Percentiles rank a stretch among this genome's conserved stretches.
Evolutionary conservation across 2,888 invertebrate genomes (phyloP).

Genomic region (Hydraecia micacea): DNA sequence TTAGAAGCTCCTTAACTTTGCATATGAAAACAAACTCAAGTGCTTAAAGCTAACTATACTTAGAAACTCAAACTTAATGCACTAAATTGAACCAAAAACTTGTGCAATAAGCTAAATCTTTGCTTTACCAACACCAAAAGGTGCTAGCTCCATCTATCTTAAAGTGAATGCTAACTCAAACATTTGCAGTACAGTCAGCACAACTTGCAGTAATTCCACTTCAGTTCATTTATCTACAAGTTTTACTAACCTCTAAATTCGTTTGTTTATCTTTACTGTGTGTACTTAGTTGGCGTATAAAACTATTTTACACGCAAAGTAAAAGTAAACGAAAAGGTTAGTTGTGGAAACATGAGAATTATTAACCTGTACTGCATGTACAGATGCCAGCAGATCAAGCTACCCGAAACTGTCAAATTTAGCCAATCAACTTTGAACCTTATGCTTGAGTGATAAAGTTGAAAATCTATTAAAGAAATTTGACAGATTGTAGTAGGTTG

Average conservation of each 20-base stretch:
- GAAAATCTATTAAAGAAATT: too few relatives aligned
- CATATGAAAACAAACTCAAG: slow-evolving; percentile 26
- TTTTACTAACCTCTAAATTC: slow-evolving; percentile 23
- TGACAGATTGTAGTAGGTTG: too few relatives aligned
- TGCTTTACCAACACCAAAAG: slow-evolving; percentile 28
- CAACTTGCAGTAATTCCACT: slow-evolving; percentile 32
- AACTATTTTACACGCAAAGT: neutral
- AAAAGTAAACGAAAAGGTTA: too few relatives aligned
- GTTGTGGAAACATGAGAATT: neutral
- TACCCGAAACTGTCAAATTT: too few relatives aligned
- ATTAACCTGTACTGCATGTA: neutral
- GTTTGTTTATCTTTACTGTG: slow-evolving; percentile 15
- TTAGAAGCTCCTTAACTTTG: neutral
- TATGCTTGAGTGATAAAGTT: too few relatives aligned
- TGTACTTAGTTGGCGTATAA: neutral
- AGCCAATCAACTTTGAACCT: too few relatives aligned
- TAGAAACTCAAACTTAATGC: slow-evolving; percentile 30
- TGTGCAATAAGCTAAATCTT: slow-evolving; percentile 37
- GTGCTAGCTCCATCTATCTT: slow-evolving; percentile 34
- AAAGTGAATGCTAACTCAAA: slow-evolving; percentile 43
- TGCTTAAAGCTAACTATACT: slow-evolving; percentile 16
- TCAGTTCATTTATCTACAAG: slow-evolving; percentile 30
- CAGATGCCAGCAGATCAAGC: too few relatives aligned
- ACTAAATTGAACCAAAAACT: slow-evolving; percentile 37
- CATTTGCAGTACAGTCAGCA: slow-evolving; percentile 23